Base-by-base conservation (phyloP, 64 coral and sea anemone species). In the Hydrozoanthus tunicans region DNA sequence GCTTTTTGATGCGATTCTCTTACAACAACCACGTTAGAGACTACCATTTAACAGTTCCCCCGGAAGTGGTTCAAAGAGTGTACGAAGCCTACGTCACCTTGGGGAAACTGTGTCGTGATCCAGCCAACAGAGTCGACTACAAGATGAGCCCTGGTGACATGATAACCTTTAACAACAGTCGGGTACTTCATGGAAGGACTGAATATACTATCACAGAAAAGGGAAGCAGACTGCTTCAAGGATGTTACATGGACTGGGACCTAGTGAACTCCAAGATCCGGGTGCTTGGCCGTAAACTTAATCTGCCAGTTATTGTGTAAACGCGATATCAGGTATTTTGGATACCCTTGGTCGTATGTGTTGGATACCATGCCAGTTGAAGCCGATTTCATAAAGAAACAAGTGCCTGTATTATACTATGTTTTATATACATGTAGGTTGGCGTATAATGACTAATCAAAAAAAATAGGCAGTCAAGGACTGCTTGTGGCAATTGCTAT, bases 11-110 rank as follows among this genome's bases (percentile, higher is more conserved):
- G 4, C 92, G 95, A 6, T 96, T 96, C 65, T 74, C 92, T 1
- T 96, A 91, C 82, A 96, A 96, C 79, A 96, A 96, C 14, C 95
- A 96, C 32, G 77, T 72, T 7, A 75, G 95, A 17, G 95, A 96
- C 20, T 75, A 94, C 60, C 66, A 91, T 76, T 53, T 94, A 12
- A 77, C 17, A 7, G 75, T 71, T 15, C 70, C 89, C 3, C 92
- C 92, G 62, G 95, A 94, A 76, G 6, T 85, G 15, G 92, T 91
- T 11, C 65, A 86, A 12, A 75, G 91, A 26, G 53, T 96, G 5
- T 96, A 96, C n/a, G 58, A 79, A 59, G 95, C 54, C 20, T 96
- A 89, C 43, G 79, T 94, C 26, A 70, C 80, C 14, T 9, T 96
- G 20, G 92, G 95, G 32, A 90, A 70, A 59, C 79, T 94, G 89